Evolutionary conservation across 2,113 vertebrate genomes (phyloP).

Genomic region (Hippoglossus stenolepis): DNA sequence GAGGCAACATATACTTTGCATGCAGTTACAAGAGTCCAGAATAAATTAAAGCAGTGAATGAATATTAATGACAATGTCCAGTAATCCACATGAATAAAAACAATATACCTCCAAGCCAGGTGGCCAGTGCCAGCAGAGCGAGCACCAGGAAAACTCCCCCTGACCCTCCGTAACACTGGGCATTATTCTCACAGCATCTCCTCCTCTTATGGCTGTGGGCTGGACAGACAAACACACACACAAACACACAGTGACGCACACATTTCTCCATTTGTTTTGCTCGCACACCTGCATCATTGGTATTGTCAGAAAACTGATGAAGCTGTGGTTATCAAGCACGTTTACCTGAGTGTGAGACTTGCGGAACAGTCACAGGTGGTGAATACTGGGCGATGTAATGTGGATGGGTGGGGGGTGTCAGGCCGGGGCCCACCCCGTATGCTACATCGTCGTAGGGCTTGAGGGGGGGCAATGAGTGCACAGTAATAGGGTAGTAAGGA

Average conservation of each 20-base stretch:
- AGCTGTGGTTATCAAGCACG: slow-evolving; percentile 51
- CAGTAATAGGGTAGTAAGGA: slow-evolving; percentile 68
- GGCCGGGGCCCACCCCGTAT: slow-evolving; percentile 42
- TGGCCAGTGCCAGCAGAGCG: slow-evolving; percentile 63
- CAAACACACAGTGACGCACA: background rate
- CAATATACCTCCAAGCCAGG: slow-evolving; percentile 80
- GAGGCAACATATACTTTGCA: background rate
- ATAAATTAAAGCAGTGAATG: slow-evolving; percentile 7
- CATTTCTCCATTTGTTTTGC: background rate
- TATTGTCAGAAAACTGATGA: background rate
- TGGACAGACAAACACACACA: slow-evolving; percentile 33
- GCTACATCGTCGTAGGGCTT: slow-evolving; percentile 63
- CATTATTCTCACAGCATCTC: slow-evolving; percentile 40
- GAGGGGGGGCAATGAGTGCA: slow-evolving; percentile 60
- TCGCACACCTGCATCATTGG: background rate
- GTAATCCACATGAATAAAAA: slow-evolving; percentile 12
- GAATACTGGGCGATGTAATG: slow-evolving; percentile 71
- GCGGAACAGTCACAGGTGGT: slow-evolving; percentile 33
- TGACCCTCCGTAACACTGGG: slow-evolving; percentile 48
- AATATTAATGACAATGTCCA: slow-evolving; percentile 23
- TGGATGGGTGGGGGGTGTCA: slow-evolving; percentile 48
- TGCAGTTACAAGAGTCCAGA: slow-evolving; percentile 1
- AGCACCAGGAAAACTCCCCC: slow-evolving; percentile 58
- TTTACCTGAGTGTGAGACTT: slow-evolving; percentile 25
- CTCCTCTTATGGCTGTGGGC: slow-evolving; percentile 44